Conservation (phyloP, 1,140 invertebrate species). For the Notospermus geniculatus region DNA sequence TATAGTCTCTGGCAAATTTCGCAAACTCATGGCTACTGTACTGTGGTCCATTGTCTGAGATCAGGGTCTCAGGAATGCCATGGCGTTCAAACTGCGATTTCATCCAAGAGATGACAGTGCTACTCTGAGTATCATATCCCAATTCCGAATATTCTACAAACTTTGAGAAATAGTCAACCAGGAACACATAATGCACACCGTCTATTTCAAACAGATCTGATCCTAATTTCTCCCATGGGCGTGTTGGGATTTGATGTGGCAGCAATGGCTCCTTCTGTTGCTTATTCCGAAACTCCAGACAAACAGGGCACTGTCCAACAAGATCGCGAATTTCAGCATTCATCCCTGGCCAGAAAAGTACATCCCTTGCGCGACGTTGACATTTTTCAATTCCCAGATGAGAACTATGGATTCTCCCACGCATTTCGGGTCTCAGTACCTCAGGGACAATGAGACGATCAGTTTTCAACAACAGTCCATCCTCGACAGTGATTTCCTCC, state of each 20-base stretch:
- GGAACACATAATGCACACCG: slow-evolving; percentile 9
- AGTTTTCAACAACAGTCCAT: background rate
- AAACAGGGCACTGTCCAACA: slow-evolving; percentile 50
- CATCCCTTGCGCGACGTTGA: slow-evolving; percentile 17
- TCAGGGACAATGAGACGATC: slow-evolving; percentile 11
- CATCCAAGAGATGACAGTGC: slow-evolving; percentile 4
- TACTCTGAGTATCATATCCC: too few species aligned
- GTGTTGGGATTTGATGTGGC: slow-evolving; percentile 34
- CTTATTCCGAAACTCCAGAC: slow-evolving; percentile 35
- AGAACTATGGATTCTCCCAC: background rate
- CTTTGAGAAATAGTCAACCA: too few species aligned
- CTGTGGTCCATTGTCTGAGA: slow-evolving; percentile 22
- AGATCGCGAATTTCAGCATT: slow-evolving; percentile 22
- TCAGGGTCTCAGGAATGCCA: slow-evolving; percentile 8
- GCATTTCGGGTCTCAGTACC: background rate
- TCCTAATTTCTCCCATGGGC: slow-evolving; percentile 39
- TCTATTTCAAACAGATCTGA: slow-evolving; percentile 42
- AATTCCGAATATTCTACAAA: too few species aligned
- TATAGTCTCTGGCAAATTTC: slow-evolving; percentile 48
- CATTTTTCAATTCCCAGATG: slow-evolving; percentile 25
- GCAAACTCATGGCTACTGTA: slow-evolving; percentile 14
- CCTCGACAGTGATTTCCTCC: slow-evolving; percentile 1
- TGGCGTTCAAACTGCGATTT: slow-evolving; percentile 9
- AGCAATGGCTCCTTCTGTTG: slow-evolving; percentile 49
- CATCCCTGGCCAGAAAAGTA: slow-evolving; percentile 27